phyloP scores from a whole-genome alignment of 2,113 vertebrate species.

The Dicrurus megarhynchus region DNA sequence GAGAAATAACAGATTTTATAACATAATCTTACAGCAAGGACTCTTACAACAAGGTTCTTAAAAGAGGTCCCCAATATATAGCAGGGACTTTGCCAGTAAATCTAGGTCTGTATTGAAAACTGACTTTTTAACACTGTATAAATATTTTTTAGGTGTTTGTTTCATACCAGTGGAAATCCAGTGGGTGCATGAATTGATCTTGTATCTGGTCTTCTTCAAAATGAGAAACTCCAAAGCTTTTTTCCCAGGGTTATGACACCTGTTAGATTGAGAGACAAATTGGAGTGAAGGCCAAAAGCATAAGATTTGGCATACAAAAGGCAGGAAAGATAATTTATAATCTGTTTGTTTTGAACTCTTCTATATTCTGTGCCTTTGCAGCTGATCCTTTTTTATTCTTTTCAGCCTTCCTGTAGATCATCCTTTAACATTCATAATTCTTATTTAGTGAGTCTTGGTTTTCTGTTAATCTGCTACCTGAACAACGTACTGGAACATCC shows the following conservation, averaged over 20 bases:
- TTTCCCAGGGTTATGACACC: background rate
- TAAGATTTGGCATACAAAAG: background rate
- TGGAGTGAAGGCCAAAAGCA: background rate
- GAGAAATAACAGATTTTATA: background rate
- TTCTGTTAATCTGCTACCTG: background rate
- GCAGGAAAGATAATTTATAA: background rate
- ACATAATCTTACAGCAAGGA: background rate
- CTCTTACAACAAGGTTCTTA: background rate
- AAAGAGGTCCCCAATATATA: background rate
- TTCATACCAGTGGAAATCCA: background rate
- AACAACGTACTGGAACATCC: background rate
- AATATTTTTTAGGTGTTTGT: background rate
- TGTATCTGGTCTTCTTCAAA: background rate
- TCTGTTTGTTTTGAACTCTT: background rate
- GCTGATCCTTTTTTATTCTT: background rate
- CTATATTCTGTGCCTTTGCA: background rate
- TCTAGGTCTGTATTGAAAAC: background rate
- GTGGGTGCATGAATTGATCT: background rate
- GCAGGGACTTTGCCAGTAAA: background rate
- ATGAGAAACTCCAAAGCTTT: background rate
- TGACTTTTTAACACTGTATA: background rate
- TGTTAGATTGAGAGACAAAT: background rate
- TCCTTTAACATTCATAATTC: background rate
- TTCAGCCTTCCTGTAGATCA: background rate
- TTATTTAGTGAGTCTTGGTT: background rate